Percentiles rank a stretch among this genome's conserved stretches.
phyloP scores from a whole-genome alignment of 2,797 vertebrate genomes.

The Cirrhinus molitorella region DNA sequence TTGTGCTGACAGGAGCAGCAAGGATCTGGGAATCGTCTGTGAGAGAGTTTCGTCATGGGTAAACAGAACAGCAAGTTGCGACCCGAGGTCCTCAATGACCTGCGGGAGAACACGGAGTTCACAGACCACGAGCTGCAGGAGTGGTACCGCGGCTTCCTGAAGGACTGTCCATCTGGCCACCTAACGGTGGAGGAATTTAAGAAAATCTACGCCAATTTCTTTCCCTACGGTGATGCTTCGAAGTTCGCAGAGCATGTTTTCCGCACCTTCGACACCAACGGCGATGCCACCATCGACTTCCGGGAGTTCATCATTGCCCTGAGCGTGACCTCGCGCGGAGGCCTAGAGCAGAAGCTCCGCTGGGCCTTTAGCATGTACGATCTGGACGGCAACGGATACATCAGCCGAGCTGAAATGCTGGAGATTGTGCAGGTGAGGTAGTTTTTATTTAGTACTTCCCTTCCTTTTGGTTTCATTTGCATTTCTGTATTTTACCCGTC shows the following conservation, averaged over 20 bases:
- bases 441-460: background rate
- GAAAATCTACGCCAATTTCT: conserved; percentile 88
- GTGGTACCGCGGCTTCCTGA: conserved; percentile 87
- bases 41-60: conserved; percentile 73
- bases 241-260: conserved; percentile 86
- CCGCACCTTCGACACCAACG: conserved; percentile 85
- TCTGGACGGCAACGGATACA: conserved; percentile 85
- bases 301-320: conserved; percentile 86
- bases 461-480: conserved; percentile 44
- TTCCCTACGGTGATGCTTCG: conserved; percentile 84
- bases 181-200: conserved; percentile 86
- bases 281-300: conserved; percentile 84
- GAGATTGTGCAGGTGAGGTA: conserved; percentile 84
- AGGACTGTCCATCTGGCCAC: conserved; percentile 85
- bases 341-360: conserved; percentile 84
- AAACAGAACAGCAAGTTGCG: conserved; percentile 88
- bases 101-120: conserved; percentile 85
- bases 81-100: conserved; percentile 84
- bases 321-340: conserved; percentile 83
- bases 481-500: conserved; percentile 73
- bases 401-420: conserved; percentile 85
- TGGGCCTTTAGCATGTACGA: conserved; percentile 89
- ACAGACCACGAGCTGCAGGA: conserved; percentile 85
- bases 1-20: conserved; percentile 33
- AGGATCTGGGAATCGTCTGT: conserved; percentile 16